Base-by-base conservation (phyloP, 2,888 invertebrate species). In the Dasysyrphus tricinctus region DNA sequence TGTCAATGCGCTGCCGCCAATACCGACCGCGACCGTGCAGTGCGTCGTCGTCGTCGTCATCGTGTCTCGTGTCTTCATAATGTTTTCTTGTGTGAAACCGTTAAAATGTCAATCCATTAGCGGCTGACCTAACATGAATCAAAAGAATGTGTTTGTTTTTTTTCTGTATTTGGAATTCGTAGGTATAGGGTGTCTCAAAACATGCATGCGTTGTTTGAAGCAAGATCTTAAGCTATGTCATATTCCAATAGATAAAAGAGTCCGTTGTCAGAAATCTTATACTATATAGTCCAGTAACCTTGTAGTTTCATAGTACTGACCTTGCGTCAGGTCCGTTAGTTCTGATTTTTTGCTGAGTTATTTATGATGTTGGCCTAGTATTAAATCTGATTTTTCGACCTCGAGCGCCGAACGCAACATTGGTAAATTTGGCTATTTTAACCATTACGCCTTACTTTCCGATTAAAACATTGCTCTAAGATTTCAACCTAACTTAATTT, bases 81-180 rank as follows among this genome's bases (percentile, higher is more conserved):
- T 76, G 61, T 75, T 70, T 63, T 75, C 19, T 44, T 44, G 44
- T 44, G 47, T 88, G 89, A 87, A 32, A 49, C 49, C 11, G 49
- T 61, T 57, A 24, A 44, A 32, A 63, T 63, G 67, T 61, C 42
- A 44, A 51, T 74, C 61, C 59, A 61, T 83, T 34, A 88, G 79
- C 85, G 69, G 85, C 84, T 42, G 8, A 42, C 14, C 67, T 72
- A 39, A 61, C 34, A 57, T 59, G 44, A 59, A 49, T 54, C 44
- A 67, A 57, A 49, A 34, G 54, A 51, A n/a, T 34, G 5, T n/a
- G 5, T 47, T 11, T n/a, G 0, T 19, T 19, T 19, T 59, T 24
- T 42, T 42, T 39, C 3, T 39, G 2, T 34, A 24, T 24, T 3
- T 19, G 16, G 49, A 47, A 32, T 12, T 65, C 16, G 6, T 49